Evolutionary conservation across 2,797 vertebrate species (phyloP).

Genomic region (Menidia menidia): DNA sequence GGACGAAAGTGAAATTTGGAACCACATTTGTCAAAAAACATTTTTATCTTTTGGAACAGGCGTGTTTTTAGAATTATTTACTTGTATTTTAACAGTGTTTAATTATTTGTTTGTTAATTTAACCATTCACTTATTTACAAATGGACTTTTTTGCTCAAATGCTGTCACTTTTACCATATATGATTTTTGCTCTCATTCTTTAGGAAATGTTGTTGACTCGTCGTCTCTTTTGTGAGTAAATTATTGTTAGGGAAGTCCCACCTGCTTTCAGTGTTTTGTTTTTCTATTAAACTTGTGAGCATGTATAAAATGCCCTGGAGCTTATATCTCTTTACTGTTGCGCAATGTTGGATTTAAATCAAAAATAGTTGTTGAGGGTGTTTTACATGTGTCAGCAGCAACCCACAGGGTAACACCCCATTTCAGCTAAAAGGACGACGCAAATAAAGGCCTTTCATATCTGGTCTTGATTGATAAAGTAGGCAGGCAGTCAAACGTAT

Average conservation of each 20-base stretch:
- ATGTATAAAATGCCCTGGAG: not conserved
- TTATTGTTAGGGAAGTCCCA: not conserved
- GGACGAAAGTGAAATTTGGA: too few species aligned
- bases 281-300: not conserved
- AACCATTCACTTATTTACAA: too few species aligned
- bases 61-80: too few species aligned
- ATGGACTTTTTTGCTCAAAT: too few species aligned
- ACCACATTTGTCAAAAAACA: too few species aligned
- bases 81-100: too few species aligned
- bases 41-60: too few species aligned
- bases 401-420: constrained; percentile 36
- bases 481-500: constrained; percentile 66
- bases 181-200: not conserved
- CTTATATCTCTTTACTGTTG: not conserved
- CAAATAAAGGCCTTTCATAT: constrained; percentile 65
- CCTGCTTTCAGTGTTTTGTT: not conserved
- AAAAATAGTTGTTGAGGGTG: constrained; percentile 27
- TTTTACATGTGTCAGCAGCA: constrained; percentile 51
- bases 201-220: not conserved
- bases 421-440: constrained; percentile 51
- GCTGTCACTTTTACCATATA: too few species aligned
- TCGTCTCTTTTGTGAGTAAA: constrained; percentile 18
- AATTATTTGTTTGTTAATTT: too few species aligned
- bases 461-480: constrained; percentile 63
- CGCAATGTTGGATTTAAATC: constrained; percentile 4